phyloP scores from a whole-genome alignment of 2,797 vertebrate species.

The Enteromius treurensis region DNA sequence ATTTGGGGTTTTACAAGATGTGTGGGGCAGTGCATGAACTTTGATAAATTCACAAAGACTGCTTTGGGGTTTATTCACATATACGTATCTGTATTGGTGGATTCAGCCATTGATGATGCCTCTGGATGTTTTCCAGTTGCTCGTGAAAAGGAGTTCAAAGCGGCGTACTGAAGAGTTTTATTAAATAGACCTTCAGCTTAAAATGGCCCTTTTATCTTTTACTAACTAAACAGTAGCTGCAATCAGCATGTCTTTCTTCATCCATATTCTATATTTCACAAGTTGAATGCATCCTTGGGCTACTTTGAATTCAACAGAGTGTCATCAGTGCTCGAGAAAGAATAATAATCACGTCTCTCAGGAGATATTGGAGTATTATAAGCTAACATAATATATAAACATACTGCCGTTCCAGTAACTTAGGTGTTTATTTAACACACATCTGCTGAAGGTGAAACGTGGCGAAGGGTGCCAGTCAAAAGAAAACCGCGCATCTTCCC shows the following conservation, averaged over 20 bases:
- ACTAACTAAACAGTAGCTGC: not conserved
- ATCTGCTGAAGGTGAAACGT: not conserved
- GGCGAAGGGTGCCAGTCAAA: not conserved
- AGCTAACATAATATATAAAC: conserved; percentile 4
- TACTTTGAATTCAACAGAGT: not conserved
- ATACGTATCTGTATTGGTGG: not conserved
- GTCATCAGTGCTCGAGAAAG: not conserved
- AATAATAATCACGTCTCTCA: conserved; percentile 3
- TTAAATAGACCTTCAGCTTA: conserved; percentile 6
- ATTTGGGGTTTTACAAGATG: conserved; percentile 45
- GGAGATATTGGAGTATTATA: not conserved
- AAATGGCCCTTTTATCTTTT: not conserved
- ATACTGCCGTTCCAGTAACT: not conserved
- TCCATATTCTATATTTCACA: not conserved
- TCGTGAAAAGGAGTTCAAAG: not conserved
- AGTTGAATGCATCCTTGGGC: conserved; percentile 14
- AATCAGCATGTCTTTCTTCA: conserved; percentile 6
- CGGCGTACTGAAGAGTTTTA: not conserved
- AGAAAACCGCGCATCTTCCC: not conserved
- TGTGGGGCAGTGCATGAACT: conserved; percentile 47
- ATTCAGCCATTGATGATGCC: conserved; percentile 9
- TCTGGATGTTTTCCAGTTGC: not conserved
- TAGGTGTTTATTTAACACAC: not conserved
- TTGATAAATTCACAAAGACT: not conserved
- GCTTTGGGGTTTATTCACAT: not conserved